A percentile compares a stretch with the other conserved stretches of the same genome.
Conservation (phyloP, 2,797 vertebrate genomes). For the Acridotheres tristis region DNA sequence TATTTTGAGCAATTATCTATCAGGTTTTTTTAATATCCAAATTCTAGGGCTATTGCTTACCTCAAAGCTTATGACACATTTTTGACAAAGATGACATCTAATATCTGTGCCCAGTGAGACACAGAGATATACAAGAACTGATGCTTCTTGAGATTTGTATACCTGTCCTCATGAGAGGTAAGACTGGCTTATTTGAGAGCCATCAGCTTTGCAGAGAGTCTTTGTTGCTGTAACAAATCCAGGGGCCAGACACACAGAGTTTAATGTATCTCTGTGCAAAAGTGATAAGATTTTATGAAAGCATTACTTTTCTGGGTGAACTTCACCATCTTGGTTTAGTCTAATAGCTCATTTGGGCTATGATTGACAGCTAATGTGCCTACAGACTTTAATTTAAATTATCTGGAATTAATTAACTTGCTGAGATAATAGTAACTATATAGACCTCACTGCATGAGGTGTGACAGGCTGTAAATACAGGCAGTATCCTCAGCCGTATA, state of each 20-base stretch:
- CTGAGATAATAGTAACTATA: background rate
- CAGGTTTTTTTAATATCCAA: background rate
- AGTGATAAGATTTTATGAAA: background rate
- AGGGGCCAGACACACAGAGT: background rate
- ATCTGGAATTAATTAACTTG: background rate
- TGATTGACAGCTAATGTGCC: background rate
- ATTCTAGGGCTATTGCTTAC: background rate
- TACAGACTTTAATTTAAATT: background rate
- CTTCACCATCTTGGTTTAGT: background rate
- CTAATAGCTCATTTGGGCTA: background rate
- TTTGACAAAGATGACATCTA: background rate
- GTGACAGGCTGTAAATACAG: background rate
- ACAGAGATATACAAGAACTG: background rate
- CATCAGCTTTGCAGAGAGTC: background rate
- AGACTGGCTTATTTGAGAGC: background rate
- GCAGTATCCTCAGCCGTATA: background rate
- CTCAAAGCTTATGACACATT: background rate
- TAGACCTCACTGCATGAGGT: background rate
- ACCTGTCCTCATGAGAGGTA: background rate
- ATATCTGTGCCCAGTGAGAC: background rate
- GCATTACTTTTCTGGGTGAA: background rate
- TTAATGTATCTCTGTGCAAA: background rate
- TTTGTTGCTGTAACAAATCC: background rate
- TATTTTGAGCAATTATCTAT: background rate
- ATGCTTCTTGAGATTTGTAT: background rate